A percentile compares a stretch with the other conserved stretches of the same genome.
phyloP scores from a whole-genome alignment of 53 echinoderm and acorn worm species.

The Paracentrotus lividus region DNA sequence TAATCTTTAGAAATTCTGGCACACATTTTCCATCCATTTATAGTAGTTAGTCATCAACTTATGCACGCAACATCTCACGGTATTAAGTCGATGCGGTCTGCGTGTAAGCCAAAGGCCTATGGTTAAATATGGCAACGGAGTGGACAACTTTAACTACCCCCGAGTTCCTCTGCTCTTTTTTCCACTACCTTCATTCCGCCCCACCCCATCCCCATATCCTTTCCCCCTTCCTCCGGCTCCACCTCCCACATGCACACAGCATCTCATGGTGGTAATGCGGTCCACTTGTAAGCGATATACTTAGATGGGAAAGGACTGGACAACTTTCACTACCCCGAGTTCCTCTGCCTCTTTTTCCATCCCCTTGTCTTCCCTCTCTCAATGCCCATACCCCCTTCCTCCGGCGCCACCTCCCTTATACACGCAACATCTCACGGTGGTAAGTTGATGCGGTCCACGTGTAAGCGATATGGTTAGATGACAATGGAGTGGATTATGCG shows the following conservation, averaged over 20 bases:
- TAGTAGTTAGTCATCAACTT: too few relatives aligned
- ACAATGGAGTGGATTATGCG: not conserved
- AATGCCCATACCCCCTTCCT: not conserved
- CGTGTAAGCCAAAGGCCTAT: constrained; percentile 28
- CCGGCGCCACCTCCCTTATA: not conserved
- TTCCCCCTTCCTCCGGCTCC: too few relatives aligned
- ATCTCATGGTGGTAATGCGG: too few relatives aligned
- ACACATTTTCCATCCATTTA: too few relatives aligned
- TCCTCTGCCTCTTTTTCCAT: not conserved
- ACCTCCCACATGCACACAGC: not conserved
- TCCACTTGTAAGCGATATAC: too few relatives aligned
- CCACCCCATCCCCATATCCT: too few relatives aligned
- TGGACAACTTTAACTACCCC: too few relatives aligned
- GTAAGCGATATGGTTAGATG: constrained; percentile 47
- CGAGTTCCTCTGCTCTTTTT: too few relatives aligned
- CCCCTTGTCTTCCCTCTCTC: not conserved
- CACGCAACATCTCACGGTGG: not conserved
- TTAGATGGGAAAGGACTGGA: too few relatives aligned
- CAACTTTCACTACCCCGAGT: not conserved
- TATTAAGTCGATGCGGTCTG: not conserved
- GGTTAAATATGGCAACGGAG: not conserved
- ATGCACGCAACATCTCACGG: not conserved
- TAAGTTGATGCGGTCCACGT: constrained; percentile 28
- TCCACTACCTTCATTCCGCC: too few relatives aligned
- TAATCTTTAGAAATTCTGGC: too few relatives aligned